Evolutionary conservation across 1,140 invertebrate genomes (phyloP).

Genomic region (Geopemphigus sp.): DNA sequence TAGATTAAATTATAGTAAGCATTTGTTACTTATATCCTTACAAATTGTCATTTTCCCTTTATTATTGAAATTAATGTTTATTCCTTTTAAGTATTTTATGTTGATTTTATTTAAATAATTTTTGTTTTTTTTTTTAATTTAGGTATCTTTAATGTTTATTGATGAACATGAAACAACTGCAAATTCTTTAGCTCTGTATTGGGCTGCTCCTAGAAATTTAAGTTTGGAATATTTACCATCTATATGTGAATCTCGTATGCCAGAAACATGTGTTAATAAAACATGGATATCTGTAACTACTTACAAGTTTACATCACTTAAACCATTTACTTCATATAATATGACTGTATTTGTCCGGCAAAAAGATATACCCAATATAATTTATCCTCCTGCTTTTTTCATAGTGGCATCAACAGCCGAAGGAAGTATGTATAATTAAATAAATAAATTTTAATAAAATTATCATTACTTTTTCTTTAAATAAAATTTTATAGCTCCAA

Average conservation of each 20-base stretch:
- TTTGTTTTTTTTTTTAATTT: conserved; percentile 38
- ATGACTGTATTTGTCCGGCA: conserved; percentile 71
- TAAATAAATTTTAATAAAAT: conserved; percentile 2
- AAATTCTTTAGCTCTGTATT: conserved; percentile 62
- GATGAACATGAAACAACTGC: conserved; percentile 59
- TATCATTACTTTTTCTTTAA: background rate
- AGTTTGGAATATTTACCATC: conserved; percentile 66
- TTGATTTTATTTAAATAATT: background rate
- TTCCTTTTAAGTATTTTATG: background rate
- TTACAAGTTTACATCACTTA: conserved; percentile 64
- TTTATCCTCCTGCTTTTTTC: conserved; percentile 64
- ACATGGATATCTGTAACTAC: conserved; percentile 60
- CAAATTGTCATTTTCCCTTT: too few species aligned
- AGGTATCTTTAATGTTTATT: conserved; percentile 59
- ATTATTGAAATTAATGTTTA: too few species aligned
- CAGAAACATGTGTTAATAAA: conserved; percentile 61
- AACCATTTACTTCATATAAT: conserved; percentile 72
- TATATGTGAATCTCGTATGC: conserved; percentile 55
- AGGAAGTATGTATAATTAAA: conserved; percentile 58
- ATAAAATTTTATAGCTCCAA: conserved; percentile 60
- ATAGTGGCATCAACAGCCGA: conserved; percentile 64
- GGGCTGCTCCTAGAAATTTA: conserved; percentile 55
- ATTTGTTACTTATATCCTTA: too few species aligned
- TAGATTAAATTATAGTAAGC: too few species aligned
- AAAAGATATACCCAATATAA: conserved; percentile 55